These are phyloP conservation scores for Eunapius fragilis DNA, from an alignment of 37 sponge, comb jelly and placozoan genomes.

Conservation along the genomic window DNA sequence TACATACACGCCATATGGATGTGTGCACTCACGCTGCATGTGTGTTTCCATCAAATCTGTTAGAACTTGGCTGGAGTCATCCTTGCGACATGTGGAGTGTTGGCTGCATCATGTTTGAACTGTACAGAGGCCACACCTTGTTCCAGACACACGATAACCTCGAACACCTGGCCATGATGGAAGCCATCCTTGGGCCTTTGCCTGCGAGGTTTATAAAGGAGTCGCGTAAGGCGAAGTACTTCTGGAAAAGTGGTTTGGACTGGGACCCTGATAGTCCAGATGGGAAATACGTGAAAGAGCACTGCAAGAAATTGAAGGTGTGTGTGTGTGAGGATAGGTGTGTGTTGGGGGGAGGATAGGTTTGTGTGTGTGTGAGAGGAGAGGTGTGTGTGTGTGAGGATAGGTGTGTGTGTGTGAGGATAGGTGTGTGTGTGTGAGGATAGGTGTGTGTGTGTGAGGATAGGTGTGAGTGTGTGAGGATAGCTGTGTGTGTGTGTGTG, in stretches of 20 bases:
- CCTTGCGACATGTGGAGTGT: slow-evolving; percentile 99
- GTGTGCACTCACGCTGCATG: not conserved
- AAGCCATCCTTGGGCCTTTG: slow-evolving; percentile 88
- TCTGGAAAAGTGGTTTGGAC: slow-evolving; percentile 79
- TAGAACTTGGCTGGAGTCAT: slow-evolving; percentile 98
- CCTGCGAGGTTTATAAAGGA: slow-evolving; percentile 75
- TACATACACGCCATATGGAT: not conserved
- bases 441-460: too few relatives aligned
- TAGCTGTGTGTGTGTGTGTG: too few relatives aligned
- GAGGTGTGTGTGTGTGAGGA: too few relatives aligned
- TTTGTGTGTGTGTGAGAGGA: too few relatives aligned
- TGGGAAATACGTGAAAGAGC: slow-evolving; percentile 81
- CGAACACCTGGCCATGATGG: slow-evolving; percentile 99
- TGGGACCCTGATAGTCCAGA: slow-evolving; percentile 85
- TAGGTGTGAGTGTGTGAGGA: too few relatives aligned
- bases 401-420: too few relatives aligned
- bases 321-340: too few relatives aligned
- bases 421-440: too few relatives aligned
- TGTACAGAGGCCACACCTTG: slow-evolving; percentile 95
- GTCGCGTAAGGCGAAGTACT: slow-evolving; percentile 82
- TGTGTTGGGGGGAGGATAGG: too few relatives aligned
- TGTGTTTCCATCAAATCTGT: not conserved
- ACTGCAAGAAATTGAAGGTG: slow-evolving; percentile 88
- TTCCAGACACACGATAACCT: slow-evolving; percentile 99
- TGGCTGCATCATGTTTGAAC: slow-evolving; percentile 97